Base-by-base conservation (phyloP, 2,888 invertebrate genomes). In the Blera fallax region DNA sequence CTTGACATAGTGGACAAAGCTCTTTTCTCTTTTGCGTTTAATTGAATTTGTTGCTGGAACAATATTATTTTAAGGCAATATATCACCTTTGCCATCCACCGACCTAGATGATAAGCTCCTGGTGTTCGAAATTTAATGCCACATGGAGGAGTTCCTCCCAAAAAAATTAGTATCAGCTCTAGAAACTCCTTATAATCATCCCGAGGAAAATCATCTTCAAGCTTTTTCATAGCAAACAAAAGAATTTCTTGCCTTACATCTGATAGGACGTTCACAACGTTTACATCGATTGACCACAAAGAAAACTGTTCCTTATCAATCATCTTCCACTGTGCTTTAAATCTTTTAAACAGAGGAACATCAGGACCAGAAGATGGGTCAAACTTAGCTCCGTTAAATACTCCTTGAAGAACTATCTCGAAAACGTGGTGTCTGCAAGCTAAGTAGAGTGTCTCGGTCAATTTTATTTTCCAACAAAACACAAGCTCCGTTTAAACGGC, bases 31-130 rank as follows among this genome's bases (percentile, higher is more conserved):
- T n/a, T n/a, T n/a, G n/a, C n/a, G n/a, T n/a, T n/a, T n/a, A n/a
- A n/a, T n/a, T n/a, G n/a, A n/a, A n/a, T n/a, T 64, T 76, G 29
- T 18, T 56, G 37, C 52, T 72, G 70, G 50, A 76, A 82, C 37
- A 70, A 50, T 11, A 45, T 43, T 32, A 73, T 74, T 73, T 83
- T 83, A 32, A 78, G 37, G 73, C 62, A 83, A 62, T 72, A 78
- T 48, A 78, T 78, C 64, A 21, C 48, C 34, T 83, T 83, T 62
- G 77, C 58, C 54, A 82, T 76, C 76, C 82, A 69, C 3, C 69
- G 43, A 32, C n/a, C n/a, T n/a, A n/a, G n/a, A n/a, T n/a, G n/a
- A n/a, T n/a, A n/a, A n/a, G n/a, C n/a, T n/a, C n/a, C n/a, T n/a
- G n/a, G n/a, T n/a, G n/a, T n/a, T n/a, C n/a, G n/a, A n/a, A n/a